Percentiles rank a stretch among this genome's conserved stretches.
Evolutionary conservation across 2,888 invertebrate species (phyloP).

Genomic region (Meganola albula): DNA sequence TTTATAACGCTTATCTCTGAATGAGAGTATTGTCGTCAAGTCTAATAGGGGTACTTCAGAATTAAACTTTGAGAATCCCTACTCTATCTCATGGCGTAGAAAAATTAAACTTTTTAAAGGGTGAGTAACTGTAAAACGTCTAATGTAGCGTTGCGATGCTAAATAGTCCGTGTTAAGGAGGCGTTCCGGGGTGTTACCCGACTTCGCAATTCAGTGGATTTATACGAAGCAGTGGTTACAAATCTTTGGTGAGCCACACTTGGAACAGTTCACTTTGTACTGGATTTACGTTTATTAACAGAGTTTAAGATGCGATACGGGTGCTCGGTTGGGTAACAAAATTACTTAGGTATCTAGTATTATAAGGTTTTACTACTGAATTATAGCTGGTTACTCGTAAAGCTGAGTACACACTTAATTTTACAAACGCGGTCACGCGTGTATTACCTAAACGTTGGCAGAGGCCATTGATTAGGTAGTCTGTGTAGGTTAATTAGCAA

Average conservation of each 20-base stretch:
- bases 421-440: too few relatives aligned
- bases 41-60: too few relatives aligned
- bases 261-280: slow-evolving; percentile 57
- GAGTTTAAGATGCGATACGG: slow-evolving; percentile 39
- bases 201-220: slow-evolving; percentile 38
- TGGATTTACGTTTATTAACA: slow-evolving; percentile 62
- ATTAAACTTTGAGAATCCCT: too few relatives aligned
- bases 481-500: too few relatives aligned
- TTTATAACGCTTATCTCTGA: too few relatives aligned
- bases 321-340: slow-evolving; percentile 19
- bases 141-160: slow-evolving; percentile 24
- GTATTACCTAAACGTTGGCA: too few relatives aligned
- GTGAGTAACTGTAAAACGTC: slow-evolving; percentile 25
- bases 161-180: slow-evolving; percentile 23
- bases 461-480: too few relatives aligned
- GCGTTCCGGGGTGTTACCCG: slow-evolving; percentile 29
- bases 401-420: too few relatives aligned
- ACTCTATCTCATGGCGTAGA: slow-evolving; percentile 22
- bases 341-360: too few relatives aligned
- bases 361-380: too few relatives aligned
- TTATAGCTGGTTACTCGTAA: too few relatives aligned
- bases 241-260: slow-evolving; percentile 63
- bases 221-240: slow-evolving; percentile 47
- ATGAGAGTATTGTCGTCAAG: too few relatives aligned
- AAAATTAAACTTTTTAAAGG: slow-evolving; percentile 31